These are phyloP conservation scores for Rhamnusium bicolor DNA, from an alignment of 2,888 invertebrate genomes.

Conservation along the genomic window DNA sequence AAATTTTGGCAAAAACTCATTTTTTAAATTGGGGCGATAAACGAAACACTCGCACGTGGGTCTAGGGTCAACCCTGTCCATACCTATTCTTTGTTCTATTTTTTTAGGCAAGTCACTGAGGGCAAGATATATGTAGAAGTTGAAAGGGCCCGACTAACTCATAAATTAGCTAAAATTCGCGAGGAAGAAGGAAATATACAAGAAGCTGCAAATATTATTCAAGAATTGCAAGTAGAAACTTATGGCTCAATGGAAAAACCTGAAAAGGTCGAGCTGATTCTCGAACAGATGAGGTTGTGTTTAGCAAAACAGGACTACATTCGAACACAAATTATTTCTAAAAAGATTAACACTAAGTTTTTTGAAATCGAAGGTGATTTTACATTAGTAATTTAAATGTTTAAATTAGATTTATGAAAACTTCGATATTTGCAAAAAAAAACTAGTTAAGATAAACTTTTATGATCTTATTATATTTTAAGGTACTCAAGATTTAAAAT, in stretches of 20 bases:
- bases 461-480: conserved; percentile 10
- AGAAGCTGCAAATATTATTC: conserved; percentile 94
- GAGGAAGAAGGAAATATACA: conserved; percentile 88
- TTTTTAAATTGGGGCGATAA: too few relatives aligned
- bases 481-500: conserved; percentile 76
- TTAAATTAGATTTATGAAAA: not conserved
- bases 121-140: conserved; percentile 99
- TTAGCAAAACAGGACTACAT: conserved; percentile 96
- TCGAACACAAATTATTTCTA: conserved; percentile 98
- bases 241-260: conserved; percentile 99
- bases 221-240: conserved; percentile 97
- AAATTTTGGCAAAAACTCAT: too few relatives aligned
- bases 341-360: conserved; percentile 97
- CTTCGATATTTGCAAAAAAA: not conserved
- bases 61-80: too few relatives aligned
- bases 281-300: conserved; percentile 99
- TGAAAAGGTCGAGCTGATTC: conserved; percentile 96
- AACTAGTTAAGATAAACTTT: too few relatives aligned
- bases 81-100: not conserved
- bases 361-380: conserved; percentile 92
- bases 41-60: too few relatives aligned
- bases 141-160: conserved; percentile 95
- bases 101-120: conserved; percentile 84
- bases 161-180: conserved; percentile 88
- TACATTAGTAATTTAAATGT: too few relatives aligned